Base-by-base conservation (phyloP, 2,113 vertebrate genomes). In the Eulemur rufifrons region DNA sequence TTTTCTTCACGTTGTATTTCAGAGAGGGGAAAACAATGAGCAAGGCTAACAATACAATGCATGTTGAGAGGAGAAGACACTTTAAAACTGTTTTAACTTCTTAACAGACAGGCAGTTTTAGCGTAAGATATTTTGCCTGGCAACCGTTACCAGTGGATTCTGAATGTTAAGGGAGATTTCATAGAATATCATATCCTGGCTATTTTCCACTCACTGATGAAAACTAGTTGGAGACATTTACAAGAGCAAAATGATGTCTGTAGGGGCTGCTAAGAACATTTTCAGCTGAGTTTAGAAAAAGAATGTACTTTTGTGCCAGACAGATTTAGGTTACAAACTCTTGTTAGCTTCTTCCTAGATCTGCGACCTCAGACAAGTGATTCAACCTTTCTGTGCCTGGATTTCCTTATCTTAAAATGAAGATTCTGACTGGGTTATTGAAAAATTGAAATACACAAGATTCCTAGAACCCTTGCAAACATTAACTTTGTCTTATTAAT, bases 141-240 rank as follows among this genome's bases (percentile, higher is more conserved):
- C 92, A 96, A 97, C 95, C 0, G n/a, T 97, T 96, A 81, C 92
- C 54, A 87, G 92, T 32, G 23, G 92, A 50, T 90, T 87, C 74
- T 76, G 45, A 93, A 81, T 13, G 47, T 32, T 86, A 82, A 74
- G 47, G 74, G 90, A 89, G 76, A 92, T 87, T 77, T 90, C 81
- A 85, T 61, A 95, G 69, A 94, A 50, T 90, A 50, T 95, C 47
- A 29, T 50, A 45, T 45, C n/a, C 90, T 96, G 95, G 71, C 89
- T 84, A 32, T 92, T 95, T 97, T 95, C 87, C 90, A 86, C 50
- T 87, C 77, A 63, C 69, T 87, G 94, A 95, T 91, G 74, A 95
- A 92, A 91, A 93, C 86, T 64, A 37, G 50, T 42, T 80, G 56
- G 89, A 86, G 34, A 32, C 78, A 92, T 84, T 94, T 78, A 74